Evolutionary conservation across 2,797 vertebrate genomes (phyloP), one percentile per base, ranked within the genome.

Genomic region (Champsocephalus esox): DNA sequence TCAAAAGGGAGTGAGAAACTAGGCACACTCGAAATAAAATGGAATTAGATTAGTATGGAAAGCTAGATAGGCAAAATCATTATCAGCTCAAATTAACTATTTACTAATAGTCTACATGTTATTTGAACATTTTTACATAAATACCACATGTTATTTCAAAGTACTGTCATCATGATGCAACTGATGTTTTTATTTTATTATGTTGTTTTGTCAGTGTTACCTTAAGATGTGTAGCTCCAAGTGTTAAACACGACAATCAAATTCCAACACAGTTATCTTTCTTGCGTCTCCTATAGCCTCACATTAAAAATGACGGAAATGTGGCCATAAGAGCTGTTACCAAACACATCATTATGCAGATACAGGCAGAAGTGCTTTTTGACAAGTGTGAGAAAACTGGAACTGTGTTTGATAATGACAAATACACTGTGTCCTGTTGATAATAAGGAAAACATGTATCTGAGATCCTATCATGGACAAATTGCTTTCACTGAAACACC

Each of bases 331-430:
- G 54, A 66, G 28, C 11, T 34, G 24, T 21, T 73, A 11, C 12
- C n/a, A 1, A 50, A 54, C 60, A 66, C 65, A 74, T 81, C 11
- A 71, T 56, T 64, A 81, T 86, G 73, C 57, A 83, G 82, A 75
- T 21, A 10, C 13, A 7, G 34, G 32, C 12, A 6, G 19, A 73
- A 63, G 58, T 55, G 67, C 32, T 38, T 63, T 57, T 32, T 16
- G 32, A 66, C 38, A 70, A 79, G 56, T 45, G 65, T 14, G 34
- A 51, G 21, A 58, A 51, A 59, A 77, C 43, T 45, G 16, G n/a
- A 60, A n/a, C 9, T 46, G 50, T 4, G 24, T 19, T 38, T 65
- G 28, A 8, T 58, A 38, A 77, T 75, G 19, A 56, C 34, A 74
- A 73, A 76, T 46, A 57, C 32, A 28, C 19, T 3, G 4, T 66